phyloP scores from a whole-genome alignment of 2,113 vertebrate species.

The Vulpes ferrilata region DNA sequence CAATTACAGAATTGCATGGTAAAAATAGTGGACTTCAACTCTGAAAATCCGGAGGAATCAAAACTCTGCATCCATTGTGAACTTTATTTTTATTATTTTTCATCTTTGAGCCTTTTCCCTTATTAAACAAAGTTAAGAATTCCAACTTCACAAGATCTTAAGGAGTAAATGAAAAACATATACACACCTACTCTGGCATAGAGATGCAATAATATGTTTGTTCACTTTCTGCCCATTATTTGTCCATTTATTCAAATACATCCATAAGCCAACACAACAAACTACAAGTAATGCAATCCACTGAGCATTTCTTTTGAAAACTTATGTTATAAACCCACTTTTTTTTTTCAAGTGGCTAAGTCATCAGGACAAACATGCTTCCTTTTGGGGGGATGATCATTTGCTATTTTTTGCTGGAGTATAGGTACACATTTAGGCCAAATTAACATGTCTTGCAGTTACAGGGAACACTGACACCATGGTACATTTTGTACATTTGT shows the following conservation, averaged over 20 bases:
- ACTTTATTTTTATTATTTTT: background rate
- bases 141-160: background rate
- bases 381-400: background rate
- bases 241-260: slow-evolving; percentile 37
- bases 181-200: background rate
- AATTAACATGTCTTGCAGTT: background rate
- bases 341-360: slow-evolving; percentile 19
- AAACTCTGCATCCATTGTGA: background rate
- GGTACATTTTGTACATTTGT: slow-evolving; percentile 27
- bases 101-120: slow-evolving; percentile 21
- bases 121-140: slow-evolving; percentile 40
- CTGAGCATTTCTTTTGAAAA: slow-evolving; percentile 20
- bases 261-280: background rate
- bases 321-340: background rate
- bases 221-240: background rate
- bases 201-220: background rate
- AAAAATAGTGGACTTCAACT: slow-evolving; percentile 21
- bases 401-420: slow-evolving; percentile 35
- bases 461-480: background rate
- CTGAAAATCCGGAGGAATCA: background rate
- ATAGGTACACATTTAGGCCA: background rate
- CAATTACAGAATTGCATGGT: background rate
- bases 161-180: background rate
- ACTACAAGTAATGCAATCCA: background rate
- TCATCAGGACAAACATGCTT: background rate